Evolutionary conservation across 1,140 invertebrate genomes (phyloP).

Genomic region (Adoxophyes honmai): DNA sequence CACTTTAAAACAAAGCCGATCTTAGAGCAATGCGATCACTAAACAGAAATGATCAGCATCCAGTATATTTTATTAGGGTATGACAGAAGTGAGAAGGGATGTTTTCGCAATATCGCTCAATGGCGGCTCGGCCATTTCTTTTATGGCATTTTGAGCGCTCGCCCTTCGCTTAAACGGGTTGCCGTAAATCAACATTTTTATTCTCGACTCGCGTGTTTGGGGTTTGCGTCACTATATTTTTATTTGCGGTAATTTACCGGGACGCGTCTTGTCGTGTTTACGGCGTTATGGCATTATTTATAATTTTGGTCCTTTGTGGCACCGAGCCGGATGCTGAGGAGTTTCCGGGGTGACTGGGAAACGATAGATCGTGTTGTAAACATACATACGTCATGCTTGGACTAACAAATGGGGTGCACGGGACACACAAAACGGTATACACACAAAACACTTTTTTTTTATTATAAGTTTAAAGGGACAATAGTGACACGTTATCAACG

Average conservation of each 20-base stretch:
- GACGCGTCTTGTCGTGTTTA: constrained; percentile 8
- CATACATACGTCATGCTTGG: too few relatives aligned
- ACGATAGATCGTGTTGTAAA: not conserved
- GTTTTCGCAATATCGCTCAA: constrained; percentile 36
- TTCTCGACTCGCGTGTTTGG: constrained; percentile 16
- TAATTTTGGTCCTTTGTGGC: not conserved
- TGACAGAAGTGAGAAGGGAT: constrained; percentile 37
- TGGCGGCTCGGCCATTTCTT: constrained; percentile 32
- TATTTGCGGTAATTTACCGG: constrained; percentile 16
- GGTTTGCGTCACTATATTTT: constrained; percentile 17
- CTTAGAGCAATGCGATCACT: not conserved
- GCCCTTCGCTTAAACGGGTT: constrained; percentile 35
- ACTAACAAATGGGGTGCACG: too few relatives aligned
- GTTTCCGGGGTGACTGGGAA: not conserved
- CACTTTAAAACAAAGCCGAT: not conserved
- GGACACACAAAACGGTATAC: too few relatives aligned
- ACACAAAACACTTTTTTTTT: too few relatives aligned
- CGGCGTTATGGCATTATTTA: constrained; percentile 10
- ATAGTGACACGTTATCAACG: too few relatives aligned
- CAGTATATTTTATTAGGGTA: constrained; percentile 33
- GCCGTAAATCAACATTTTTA: constrained; percentile 34
- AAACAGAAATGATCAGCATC: constrained; percentile 14
- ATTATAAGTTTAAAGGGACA: too few relatives aligned
- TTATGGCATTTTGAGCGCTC: constrained; percentile 34
- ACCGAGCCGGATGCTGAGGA: not conserved